Evolutionary conservation across 2,113 vertebrate genomes (phyloP).

Genomic region (Tichodroma muraria): DNA sequence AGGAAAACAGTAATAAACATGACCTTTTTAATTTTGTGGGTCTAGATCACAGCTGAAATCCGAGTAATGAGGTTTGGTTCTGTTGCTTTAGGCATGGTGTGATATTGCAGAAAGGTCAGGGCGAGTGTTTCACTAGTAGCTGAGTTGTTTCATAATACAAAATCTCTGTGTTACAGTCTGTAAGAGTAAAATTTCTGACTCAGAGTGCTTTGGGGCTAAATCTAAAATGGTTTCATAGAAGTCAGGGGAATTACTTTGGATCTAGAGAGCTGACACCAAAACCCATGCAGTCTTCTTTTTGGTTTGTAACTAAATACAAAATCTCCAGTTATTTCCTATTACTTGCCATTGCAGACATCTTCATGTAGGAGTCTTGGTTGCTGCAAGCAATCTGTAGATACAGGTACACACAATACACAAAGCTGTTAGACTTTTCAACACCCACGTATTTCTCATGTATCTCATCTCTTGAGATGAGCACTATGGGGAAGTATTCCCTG

Average conservation of each 20-base stretch:
- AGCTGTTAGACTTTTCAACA: not conserved
- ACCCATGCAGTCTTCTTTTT: not conserved
- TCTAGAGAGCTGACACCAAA: not conserved
- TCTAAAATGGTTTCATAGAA: not conserved
- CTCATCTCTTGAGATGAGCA: not conserved
- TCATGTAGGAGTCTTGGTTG: not conserved
- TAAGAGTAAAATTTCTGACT: not conserved
- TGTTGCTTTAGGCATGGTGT: not conserved
- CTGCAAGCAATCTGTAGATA: not conserved
- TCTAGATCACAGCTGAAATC: not conserved
- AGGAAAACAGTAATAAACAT: not conserved
- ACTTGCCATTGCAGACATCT: not conserved
- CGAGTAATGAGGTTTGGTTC: not conserved
- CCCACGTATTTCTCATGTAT: not conserved
- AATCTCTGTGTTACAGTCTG: not conserved
- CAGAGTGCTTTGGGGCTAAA: not conserved
- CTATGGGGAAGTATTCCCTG: not conserved
- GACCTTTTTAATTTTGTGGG: not conserved
- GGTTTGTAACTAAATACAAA: not conserved
- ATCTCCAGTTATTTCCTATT: not conserved
- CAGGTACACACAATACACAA: not conserved
- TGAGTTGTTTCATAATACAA: not conserved
- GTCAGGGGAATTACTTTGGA: not conserved
- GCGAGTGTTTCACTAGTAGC: not conserved
- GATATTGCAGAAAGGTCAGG: not conserved